Percentiles rank a stretch among this genome's conserved stretches.
Evolutionary conservation across 2,113 vertebrate genomes (phyloP).

Genomic region (Agapornis roseicollis): DNA sequence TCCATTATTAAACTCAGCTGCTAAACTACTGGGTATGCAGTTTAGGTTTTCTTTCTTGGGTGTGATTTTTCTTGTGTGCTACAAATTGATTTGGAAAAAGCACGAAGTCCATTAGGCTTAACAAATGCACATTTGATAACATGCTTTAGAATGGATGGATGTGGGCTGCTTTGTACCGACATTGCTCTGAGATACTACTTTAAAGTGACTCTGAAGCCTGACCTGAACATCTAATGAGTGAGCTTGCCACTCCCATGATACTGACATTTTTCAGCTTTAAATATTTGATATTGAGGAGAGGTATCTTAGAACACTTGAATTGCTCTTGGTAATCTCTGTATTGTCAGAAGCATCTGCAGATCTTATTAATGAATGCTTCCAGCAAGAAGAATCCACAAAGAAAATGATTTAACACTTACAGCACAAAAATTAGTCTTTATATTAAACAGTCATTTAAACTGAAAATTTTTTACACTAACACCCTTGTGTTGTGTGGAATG

Average conservation of each 20-base stretch:
- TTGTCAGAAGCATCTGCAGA: not conserved
- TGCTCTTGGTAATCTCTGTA: not conserved
- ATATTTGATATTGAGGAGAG: not conserved
- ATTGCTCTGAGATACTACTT: not conserved
- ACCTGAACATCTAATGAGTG: not conserved
- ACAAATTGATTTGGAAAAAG: not conserved
- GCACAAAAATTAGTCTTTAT: not conserved
- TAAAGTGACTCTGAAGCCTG: not conserved
- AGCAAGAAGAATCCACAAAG: not conserved
- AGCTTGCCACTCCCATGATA: not conserved
- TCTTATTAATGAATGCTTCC: not conserved
- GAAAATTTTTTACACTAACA: not conserved
- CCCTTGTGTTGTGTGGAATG: accelerated
- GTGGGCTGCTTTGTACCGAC: not conserved
- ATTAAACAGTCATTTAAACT: not conserved
- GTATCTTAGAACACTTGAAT: not conserved
- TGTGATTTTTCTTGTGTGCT: not conserved
- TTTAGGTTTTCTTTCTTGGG: not conserved
- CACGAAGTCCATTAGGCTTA: not conserved
- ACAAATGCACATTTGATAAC: not conserved
- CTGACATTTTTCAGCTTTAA: not conserved
- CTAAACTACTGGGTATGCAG: not conserved
- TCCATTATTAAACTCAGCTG: not conserved
- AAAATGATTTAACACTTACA: not conserved
- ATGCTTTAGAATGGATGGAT: accelerated